phyloP scores from a whole-genome alignment of 2,888 invertebrate species.

The Arge pagana region DNA sequence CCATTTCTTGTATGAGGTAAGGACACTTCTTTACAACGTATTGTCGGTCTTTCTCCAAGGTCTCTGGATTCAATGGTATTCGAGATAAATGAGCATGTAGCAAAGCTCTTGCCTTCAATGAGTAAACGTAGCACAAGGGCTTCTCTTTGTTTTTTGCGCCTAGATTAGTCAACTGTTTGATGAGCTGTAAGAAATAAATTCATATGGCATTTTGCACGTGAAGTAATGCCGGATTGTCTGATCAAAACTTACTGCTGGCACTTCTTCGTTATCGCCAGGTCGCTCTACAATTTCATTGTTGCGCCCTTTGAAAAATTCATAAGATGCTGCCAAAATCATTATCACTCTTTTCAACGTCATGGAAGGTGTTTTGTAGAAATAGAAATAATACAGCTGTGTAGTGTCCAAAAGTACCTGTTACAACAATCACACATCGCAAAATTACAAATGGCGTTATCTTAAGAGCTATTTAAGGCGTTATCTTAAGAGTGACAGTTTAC shows the following conservation, averaged over 20 bases:
- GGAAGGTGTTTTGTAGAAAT: slow-evolving; percentile 93
- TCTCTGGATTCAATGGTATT: slow-evolving; percentile 74
- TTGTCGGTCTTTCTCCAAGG: slow-evolving; percentile 83
- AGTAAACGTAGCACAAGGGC: slow-evolving; percentile 90
- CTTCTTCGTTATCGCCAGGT: slow-evolving; percentile 92
- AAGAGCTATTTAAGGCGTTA: background rate
- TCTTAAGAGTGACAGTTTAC: background rate
- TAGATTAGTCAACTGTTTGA: slow-evolving; percentile 88
- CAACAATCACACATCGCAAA: background rate
- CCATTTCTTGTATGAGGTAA: slow-evolving; percentile 96
- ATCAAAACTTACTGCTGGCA: slow-evolving; percentile 74
- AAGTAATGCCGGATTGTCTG: slow-evolving; percentile 8
- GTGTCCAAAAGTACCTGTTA: slow-evolving; percentile 86
- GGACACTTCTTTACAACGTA: slow-evolving; percentile 89
- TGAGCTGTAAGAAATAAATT: slow-evolving; percentile 66
- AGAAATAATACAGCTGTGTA: slow-evolving; percentile 94
- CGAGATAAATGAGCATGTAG: slow-evolving; percentile 96
- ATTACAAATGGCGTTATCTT: background rate
- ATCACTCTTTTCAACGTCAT: slow-evolving; percentile 94
- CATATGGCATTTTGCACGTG: background rate
- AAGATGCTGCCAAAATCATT: slow-evolving; percentile 95
- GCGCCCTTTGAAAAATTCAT: slow-evolving; percentile 92
- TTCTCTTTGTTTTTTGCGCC: slow-evolving; percentile 96
- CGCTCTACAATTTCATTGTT: slow-evolving; percentile 94
- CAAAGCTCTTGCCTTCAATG: slow-evolving; percentile 89